Evolutionary conservation across 2,888 invertebrate species (phyloP).

Genomic region (Onchidella celtica): DNA sequence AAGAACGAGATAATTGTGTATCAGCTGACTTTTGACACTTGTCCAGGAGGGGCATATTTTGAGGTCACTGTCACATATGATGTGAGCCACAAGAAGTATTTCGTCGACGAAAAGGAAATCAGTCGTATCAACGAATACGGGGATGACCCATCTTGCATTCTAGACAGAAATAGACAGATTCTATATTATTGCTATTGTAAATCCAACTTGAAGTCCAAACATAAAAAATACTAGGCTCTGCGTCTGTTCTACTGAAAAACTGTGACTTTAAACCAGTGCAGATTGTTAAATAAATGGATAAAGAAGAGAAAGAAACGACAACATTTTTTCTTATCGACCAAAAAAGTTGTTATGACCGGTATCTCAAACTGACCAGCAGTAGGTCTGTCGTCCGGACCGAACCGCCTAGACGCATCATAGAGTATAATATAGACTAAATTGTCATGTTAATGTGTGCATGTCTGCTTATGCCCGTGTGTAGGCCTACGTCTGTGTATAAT

Average conservation of each 20-base stretch:
- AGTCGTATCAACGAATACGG: slow-evolving; percentile 92
- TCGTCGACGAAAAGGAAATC: slow-evolving; percentile 86
- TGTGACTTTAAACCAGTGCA: neutral
- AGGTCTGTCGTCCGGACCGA: no score
- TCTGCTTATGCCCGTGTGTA: no score
- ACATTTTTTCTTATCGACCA: no score
- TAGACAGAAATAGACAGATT: slow-evolving; percentile 83
- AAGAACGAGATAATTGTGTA: slow-evolving; percentile 85
- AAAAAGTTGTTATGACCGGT: no score
- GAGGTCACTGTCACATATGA: slow-evolving; percentile 89
- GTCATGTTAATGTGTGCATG: no score
- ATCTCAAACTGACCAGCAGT: no score
- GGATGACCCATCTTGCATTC: slow-evolving; percentile 89
- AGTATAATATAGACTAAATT: no score
- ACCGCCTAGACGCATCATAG: no score
- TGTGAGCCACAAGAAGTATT: slow-evolving; percentile 83
- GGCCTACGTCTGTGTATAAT: no score
- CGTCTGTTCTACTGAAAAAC: no score
- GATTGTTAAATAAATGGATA: no score
- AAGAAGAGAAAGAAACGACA: no score
- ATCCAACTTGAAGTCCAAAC: neutral
- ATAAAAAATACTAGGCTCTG: neutral
- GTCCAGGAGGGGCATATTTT: slow-evolving; percentile 89
- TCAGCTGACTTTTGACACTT: slow-evolving; percentile 88
- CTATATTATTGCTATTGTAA: slow-evolving; percentile 91